These are phyloP conservation scores for Cryptocheilus praepositus DNA, from an alignment of 2,888 invertebrate genomes.

Conservation along the genomic window DNA sequence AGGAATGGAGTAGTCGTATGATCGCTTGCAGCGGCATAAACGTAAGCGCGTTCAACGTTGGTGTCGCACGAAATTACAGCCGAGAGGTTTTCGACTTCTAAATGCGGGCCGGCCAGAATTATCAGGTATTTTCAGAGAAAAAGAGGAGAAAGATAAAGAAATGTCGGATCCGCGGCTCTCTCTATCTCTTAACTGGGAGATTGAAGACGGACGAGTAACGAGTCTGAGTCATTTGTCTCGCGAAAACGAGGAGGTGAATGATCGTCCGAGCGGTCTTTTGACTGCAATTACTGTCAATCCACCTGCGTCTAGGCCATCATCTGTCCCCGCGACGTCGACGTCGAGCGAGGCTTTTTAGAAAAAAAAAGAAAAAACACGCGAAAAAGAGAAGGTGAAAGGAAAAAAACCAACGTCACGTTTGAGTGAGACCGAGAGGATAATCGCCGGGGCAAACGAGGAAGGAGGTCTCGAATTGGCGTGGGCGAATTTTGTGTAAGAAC, in stretches of 20 bases:
- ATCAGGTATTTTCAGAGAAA: no score
- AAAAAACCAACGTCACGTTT: constrained; percentile 7
- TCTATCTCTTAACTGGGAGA: constrained; percentile 6
- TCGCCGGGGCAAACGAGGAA: constrained; percentile 19
- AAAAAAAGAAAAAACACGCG: constrained; percentile 1
- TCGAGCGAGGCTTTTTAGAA: no score
- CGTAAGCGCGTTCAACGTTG: no score
- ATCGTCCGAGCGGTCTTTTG: constrained; percentile 22
- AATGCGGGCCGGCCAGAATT: no score
- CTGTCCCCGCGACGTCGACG: no score
- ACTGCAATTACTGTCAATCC: constrained; percentile 37
- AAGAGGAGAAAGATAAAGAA: no score
- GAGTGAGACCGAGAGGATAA: constrained; percentile 19
- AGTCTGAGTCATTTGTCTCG: constrained; percentile 25
- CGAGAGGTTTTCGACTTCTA: no score
- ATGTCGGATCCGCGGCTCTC: background rate
- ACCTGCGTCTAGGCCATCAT: no score
- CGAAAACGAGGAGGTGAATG: constrained; percentile 25
- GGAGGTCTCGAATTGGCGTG: constrained; percentile 15
- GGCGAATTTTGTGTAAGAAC: no score
- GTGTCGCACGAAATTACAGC: no score
- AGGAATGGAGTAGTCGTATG: no score
- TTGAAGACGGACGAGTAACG: constrained; percentile 17
- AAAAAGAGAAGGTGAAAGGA: background rate
- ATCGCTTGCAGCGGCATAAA: no score